phyloP scores from a whole-genome alignment of 2,888 invertebrate species.

The Apodemia duryi region DNA sequence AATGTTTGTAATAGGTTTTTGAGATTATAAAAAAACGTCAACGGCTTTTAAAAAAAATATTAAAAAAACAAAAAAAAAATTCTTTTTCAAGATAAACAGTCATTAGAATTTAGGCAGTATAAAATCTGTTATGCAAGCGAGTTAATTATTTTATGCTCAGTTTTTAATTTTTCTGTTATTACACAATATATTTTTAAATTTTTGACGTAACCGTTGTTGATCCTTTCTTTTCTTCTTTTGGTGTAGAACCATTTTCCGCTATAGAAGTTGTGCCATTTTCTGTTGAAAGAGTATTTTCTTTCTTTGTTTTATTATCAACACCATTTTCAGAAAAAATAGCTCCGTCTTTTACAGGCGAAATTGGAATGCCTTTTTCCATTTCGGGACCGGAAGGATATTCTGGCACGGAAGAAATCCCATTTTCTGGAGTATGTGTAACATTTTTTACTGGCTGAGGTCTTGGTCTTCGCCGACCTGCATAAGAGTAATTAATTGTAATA shows the following conservation, averaged over 20 bases:
- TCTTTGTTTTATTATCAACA: neutral
- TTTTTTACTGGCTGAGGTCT: neutral
- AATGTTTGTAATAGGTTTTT: too few relatives aligned
- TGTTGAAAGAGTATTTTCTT: neutral
- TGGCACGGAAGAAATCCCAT: neutral
- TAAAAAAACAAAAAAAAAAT: too few relatives aligned
- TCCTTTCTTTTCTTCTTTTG: neutral
- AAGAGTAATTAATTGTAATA: neutral
- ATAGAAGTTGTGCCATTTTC: neutral
- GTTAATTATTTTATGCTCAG: neutral
- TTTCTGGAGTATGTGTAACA: neutral
- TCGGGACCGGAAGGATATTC: neutral
- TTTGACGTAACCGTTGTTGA: neutral
- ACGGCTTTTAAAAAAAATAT: too few relatives aligned
- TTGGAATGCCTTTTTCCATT: neutral
- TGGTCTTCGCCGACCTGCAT: conserved; percentile 1
- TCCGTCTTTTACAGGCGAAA: neutral
- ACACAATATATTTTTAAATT: neutral
- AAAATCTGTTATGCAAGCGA: neutral
- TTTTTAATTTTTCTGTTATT: too few relatives aligned
- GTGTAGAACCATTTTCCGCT: neutral
- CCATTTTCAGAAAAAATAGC: neutral
- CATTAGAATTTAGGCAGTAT: neutral
- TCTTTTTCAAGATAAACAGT: too few relatives aligned
- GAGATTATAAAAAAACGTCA: too few relatives aligned